Percentiles rank a stretch among this genome's conserved stretches.
Conservation (phyloP, 2,113 vertebrate species). For the Colinus virginianus region DNA sequence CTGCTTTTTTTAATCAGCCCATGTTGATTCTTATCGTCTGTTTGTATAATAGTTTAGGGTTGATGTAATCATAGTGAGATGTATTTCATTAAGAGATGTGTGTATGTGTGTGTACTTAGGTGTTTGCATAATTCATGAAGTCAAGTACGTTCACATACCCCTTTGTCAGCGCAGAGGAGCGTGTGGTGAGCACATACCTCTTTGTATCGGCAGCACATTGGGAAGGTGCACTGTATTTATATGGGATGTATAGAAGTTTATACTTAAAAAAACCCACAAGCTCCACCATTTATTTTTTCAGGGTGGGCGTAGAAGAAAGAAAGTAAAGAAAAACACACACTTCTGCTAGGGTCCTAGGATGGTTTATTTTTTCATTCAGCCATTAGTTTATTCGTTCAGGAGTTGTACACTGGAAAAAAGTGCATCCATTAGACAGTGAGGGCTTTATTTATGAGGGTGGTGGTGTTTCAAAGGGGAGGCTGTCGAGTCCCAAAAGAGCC, state of each 20-base stretch:
- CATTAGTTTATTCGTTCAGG: conserved; percentile 75
- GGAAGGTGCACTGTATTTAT: conserved; percentile 48
- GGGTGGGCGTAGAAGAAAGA: conserved; percentile 6
- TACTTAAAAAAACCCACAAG: conserved; percentile 53
- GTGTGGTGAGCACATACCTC: background rate
- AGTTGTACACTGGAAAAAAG: conserved; percentile 72
- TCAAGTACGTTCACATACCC: conserved; percentile 57
- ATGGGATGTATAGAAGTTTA: conserved; percentile 1
- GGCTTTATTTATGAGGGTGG: conserved; percentile 75
- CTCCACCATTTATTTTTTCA: conserved; percentile 61
- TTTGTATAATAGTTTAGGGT: conserved; percentile 71
- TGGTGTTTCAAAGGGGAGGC: conserved; percentile 68
- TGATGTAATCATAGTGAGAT: conserved; percentile 64
- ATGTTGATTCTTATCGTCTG: conserved; percentile 58
- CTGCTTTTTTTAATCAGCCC: conserved; percentile 59
- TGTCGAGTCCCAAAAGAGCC: conserved; percentile 72
- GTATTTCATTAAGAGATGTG: conserved; percentile 60
- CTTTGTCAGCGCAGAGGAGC: conserved; percentile 22
- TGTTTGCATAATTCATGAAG: conserved; percentile 70
- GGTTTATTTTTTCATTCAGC: conserved; percentile 78
- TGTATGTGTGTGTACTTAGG: conserved; percentile 26
- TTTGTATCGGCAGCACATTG: conserved; percentile 5
- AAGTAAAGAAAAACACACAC: conserved; percentile 69
- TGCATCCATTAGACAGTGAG: conserved; percentile 75
- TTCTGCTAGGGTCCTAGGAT: conserved; percentile 54